Evolutionary conservation across 2,113 vertebrate species (phyloP), one percentile per base, ranked within the genome.

Genomic region (Acrocephalus kingi): DNA sequence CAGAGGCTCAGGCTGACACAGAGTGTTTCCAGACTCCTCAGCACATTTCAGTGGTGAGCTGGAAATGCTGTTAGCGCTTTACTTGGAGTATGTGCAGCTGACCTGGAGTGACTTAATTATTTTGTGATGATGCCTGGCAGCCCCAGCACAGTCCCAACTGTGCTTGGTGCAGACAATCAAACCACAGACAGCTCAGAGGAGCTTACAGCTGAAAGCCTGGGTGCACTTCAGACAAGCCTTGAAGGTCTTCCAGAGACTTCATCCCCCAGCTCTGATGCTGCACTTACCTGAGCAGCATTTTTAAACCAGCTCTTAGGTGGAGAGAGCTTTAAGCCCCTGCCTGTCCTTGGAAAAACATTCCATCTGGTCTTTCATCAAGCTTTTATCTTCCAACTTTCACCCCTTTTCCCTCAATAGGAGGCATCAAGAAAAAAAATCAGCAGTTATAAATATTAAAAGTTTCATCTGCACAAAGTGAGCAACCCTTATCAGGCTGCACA

Each of bases 401-500:
- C 55, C 5, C 31, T 30, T 24, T 64, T n/a, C 41, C 73, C 87
- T 84, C 78, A 51, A 63, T 35, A 71, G 90, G 85, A 92, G 39
- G 63, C 82, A 93, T 90, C 59, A 21, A 76, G 93, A 14, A 56
- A 86, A 84, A 87, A 73, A 91, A 90, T 80, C 87, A 91, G 75
- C 67, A 6, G 85, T 90, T 96, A 93, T 92, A 96, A 94, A 95
- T 97, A 96, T 93, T 90, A 80, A 95, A 97, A 95, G 92, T 96
- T 97, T 86, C 89, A 78, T 94, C 90, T 85, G 92, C 82, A 16
- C 37, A 3, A 63, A 94, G 74, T 17, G 83, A 95, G 83, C 78
- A 93, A 19, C 45, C 75, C 96, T 97, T 97, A 96, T 96, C 96
- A 93, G 94, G 82, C 96, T 73, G 82, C 92, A 86, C 96, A 95